Evolutionary conservation across 2,888 invertebrate species (phyloP).

Genomic region (Dicyrtomina minuta): DNA sequence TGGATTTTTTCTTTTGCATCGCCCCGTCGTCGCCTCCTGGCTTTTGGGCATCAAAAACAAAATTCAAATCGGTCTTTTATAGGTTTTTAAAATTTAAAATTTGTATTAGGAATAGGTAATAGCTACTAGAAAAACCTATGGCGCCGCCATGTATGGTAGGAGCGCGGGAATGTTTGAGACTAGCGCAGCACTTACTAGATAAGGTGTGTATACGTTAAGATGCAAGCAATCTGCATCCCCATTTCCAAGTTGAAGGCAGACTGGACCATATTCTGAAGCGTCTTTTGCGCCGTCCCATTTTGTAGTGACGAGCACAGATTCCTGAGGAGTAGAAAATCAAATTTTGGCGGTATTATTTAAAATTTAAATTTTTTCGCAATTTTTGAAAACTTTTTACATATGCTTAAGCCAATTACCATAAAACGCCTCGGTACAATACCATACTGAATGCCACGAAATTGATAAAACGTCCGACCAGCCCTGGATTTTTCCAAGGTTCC

Average conservation of each 20-base stretch:
- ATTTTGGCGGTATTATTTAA: background rate
- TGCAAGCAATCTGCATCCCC: slow-evolving; percentile 20
- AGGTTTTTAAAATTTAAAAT: background rate
- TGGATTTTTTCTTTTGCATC: background rate
- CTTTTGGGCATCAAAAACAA: background rate
- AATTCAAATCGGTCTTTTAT: background rate
- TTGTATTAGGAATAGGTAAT: background rate
- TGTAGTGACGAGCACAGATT: background rate
- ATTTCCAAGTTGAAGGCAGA: slow-evolving; percentile 3
- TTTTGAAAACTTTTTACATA: no score
- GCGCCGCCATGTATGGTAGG: no score
- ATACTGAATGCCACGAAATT: slow-evolving; percentile 27
- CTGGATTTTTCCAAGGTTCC: slow-evolving; percentile 7
- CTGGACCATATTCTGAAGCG: background rate
- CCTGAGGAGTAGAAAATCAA: background rate
- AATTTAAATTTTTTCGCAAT: background rate
- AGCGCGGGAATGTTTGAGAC: background rate
- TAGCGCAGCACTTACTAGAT: no score
- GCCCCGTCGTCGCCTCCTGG: background rate
- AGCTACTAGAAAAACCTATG: background rate
- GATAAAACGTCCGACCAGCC: background rate
- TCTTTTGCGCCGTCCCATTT: slow-evolving; percentile 14
- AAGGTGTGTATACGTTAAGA: slow-evolving; percentile 24
- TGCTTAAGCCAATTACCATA: background rate
- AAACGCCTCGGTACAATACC: slow-evolving; percentile 14